These are phyloP conservation scores for Sarcoramphus papa DNA, from an alignment of 2,797 vertebrate genomes.

Conservation along the genomic window DNA sequence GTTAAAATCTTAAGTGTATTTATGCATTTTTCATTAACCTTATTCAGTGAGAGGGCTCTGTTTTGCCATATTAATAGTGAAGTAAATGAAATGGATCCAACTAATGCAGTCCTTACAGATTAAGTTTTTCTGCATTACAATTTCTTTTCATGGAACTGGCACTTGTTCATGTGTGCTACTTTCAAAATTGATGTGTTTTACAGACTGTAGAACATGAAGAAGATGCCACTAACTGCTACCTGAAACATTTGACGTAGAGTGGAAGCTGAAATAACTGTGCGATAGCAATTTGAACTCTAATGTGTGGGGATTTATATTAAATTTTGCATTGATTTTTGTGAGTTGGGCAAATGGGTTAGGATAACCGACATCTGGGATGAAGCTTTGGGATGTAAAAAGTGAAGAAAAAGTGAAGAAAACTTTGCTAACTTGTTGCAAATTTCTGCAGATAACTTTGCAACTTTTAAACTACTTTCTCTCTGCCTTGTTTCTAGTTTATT, in stretches of 20 bases:
- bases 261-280: background rate
- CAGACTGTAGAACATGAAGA: background rate
- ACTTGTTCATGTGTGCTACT: background rate
- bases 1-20: background rate
- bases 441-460: conserved; percentile 69
- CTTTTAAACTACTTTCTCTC: conserved; percentile 80
- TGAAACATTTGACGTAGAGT: background rate
- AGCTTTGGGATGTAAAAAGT: conserved; percentile 4
- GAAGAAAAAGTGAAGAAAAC: conserved; percentile 53
- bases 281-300: background rate
- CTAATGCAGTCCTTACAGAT: background rate
- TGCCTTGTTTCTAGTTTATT: conserved; percentile 93
- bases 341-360: conserved; percentile 6
- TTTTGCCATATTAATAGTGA: background rate
- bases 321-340: conserved; percentile 20
- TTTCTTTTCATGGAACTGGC: background rate
- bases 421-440: conserved; percentile 64
- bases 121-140: background rate
- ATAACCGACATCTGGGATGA: background rate
- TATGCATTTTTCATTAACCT: background rate
- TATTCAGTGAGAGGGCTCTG: background rate
- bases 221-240: background rate
- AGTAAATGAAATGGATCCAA: background rate
- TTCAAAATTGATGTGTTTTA: background rate
- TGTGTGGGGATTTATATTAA: background rate